Evolutionary conservation across 2,113 vertebrate species (phyloP).

Genomic region (Gasterosteus aculeatus): DNA sequence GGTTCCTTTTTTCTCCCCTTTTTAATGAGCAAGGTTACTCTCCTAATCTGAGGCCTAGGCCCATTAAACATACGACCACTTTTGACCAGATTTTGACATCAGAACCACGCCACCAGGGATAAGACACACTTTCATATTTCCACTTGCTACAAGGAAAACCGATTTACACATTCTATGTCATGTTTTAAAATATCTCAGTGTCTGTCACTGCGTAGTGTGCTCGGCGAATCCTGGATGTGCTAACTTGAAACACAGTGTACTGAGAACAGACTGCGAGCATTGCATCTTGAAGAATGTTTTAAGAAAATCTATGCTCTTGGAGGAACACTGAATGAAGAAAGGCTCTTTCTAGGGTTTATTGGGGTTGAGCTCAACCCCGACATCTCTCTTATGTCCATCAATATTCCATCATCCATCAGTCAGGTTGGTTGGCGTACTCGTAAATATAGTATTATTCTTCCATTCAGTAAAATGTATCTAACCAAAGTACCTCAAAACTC

Average conservation of each 20-base stretch:
- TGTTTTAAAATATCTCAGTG: conserved; percentile 19
- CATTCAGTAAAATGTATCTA: not conserved
- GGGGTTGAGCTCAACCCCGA: not conserved
- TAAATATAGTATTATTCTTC: not conserved
- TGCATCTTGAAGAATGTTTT: not conserved
- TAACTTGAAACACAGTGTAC: conserved; percentile 8
- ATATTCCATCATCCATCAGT: not conserved
- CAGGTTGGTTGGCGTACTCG: not conserved
- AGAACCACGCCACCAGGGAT: conserved; percentile 35
- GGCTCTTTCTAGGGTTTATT: not conserved
- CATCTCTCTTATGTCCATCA: not conserved
- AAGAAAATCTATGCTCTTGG: not conserved
- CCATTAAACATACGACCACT: conserved; percentile 52
- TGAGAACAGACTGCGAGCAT: conserved; percentile 16
- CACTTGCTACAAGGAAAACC: conserved; percentile 3
- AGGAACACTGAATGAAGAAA: not conserved
- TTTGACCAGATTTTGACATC: conserved; percentile 56
- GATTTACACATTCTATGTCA: not conserved
- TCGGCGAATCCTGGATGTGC: conserved; percentile 9
- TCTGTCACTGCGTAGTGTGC: not conserved
- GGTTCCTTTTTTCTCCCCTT: conserved; percentile 23
- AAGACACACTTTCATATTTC: conserved; percentile 29
- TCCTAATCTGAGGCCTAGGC: conserved; percentile 24
- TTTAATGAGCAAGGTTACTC: conserved; percentile 48
- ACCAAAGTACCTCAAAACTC: not conserved